These are phyloP conservation scores for Andrena bucephala DNA, from an alignment of 2,888 invertebrate species.

Conservation along the genomic window DNA sequence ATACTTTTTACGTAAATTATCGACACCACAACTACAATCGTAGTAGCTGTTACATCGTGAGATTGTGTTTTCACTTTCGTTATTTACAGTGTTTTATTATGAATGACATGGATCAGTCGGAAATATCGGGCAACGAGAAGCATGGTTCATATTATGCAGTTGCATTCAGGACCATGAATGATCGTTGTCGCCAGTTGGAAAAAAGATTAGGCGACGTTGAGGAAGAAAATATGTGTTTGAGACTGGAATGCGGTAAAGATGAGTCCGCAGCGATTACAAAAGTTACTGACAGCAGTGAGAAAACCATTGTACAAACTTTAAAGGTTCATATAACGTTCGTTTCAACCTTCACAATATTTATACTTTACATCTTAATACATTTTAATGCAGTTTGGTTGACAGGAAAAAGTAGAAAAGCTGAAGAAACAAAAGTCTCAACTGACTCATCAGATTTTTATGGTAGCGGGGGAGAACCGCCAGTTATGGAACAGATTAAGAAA, in stretches of 20 bases:
- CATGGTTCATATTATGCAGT: constrained; percentile 87
- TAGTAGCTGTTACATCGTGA: constrained; percentile 7
- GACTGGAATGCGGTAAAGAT: constrained; percentile 82
- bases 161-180: constrained; percentile 93
- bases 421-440: constrained; percentile 91
- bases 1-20: neutral
- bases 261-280: constrained; percentile 53
- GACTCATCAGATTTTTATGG: constrained; percentile 92
- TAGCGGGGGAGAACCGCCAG: constrained; percentile 92
- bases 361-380: constrained; percentile 15
- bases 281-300: constrained; percentile 61
- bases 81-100: constrained; percentile 33
- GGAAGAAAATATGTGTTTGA: constrained; percentile 90
- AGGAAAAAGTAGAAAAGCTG: constrained; percentile 89
- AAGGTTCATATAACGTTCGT: constrained; percentile 80
- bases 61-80: constrained; percentile 16
- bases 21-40: neutral
- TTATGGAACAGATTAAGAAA: constrained; percentile 91
- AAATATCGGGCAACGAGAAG: constrained; percentile 44
- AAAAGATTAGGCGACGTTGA: constrained; percentile 90
- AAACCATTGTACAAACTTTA: constrained; percentile 63
- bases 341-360: neutral
- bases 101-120: constrained; percentile 54
- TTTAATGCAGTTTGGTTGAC: constrained; percentile 60
- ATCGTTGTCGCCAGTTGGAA: constrained; percentile 92